A percentile compares a stretch with the other conserved stretches of the same genome.
These are phyloP conservation scores for Heterodera filipjevi DNA, from an alignment of 2,888 invertebrate species.

Conservation along the genomic window DNA sequence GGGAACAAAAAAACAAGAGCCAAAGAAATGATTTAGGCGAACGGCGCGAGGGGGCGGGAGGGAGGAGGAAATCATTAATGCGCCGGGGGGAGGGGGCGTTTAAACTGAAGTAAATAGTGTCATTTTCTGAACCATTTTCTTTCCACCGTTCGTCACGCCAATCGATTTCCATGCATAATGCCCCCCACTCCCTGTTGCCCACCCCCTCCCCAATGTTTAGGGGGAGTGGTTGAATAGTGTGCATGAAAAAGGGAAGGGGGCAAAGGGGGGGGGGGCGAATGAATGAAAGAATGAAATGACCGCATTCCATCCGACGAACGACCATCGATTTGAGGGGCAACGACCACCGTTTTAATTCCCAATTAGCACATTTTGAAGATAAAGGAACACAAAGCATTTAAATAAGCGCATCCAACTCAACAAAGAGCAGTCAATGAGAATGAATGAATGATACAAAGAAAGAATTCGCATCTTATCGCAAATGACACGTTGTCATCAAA, in stretches of 20 bases:
- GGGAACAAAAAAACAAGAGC: not conserved
- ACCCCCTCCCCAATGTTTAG: not conserved
- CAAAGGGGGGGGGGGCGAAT: not conserved
- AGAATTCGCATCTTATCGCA: not conserved
- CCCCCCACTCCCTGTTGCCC: not conserved
- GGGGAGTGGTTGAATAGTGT: not conserved
- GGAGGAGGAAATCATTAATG: not conserved
- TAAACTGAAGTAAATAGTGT: not conserved
- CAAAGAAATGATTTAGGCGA: not conserved
- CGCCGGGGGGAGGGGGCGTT: not conserved
- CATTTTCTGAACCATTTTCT: not conserved
- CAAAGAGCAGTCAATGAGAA: not conserved
- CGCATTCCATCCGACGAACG: not conserved
- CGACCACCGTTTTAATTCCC: not conserved
- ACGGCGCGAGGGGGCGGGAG: not conserved
- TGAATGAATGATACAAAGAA: not conserved
- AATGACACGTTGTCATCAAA: not conserved
- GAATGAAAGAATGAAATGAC: slow-evolving; percentile 4
- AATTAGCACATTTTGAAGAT: not conserved
- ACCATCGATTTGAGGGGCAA: not conserved
- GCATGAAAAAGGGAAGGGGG: not conserved
- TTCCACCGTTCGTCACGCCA: not conserved
- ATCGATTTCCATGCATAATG: not conserved
- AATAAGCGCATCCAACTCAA: not conserved
- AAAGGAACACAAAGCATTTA: not conserved